Conservation (phyloP, 2,797 vertebrate genomes). For the Iguana delicatissima region DNA sequence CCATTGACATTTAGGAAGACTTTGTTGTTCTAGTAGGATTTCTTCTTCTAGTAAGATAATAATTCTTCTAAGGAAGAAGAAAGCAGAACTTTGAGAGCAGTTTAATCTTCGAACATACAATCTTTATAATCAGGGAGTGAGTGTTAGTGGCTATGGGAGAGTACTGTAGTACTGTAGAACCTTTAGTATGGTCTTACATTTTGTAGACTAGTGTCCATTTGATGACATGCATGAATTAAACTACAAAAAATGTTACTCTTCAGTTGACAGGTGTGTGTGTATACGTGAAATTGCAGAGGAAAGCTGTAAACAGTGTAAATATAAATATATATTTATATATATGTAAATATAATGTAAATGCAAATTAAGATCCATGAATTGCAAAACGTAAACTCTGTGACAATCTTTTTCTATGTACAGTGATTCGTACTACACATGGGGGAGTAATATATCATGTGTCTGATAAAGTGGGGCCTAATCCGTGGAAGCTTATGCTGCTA, state of each 20-base stretch:
- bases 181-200: background rate
- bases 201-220: background rate
- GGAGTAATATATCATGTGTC: background rate
- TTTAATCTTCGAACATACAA: background rate
- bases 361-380: background rate
- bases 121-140: background rate
- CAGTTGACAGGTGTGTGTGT: background rate
- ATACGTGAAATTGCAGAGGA: background rate
- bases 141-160: background rate
- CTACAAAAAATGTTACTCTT: background rate
- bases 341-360: background rate
- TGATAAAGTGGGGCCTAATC: conserved; percentile 4
- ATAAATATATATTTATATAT: too few relatives aligned
- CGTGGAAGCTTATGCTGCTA: background rate
- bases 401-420: background rate
- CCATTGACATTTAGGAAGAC: background rate
- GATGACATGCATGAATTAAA: background rate
- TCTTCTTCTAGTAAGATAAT: background rate
- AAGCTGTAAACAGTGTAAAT: background rate
- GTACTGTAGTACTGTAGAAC: background rate
- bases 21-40: background rate
- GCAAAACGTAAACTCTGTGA: background rate
- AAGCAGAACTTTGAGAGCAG: background rate
- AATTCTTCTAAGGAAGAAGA: background rate
- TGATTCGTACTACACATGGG: background rate